Evolutionary conservation across 2,888 invertebrate species (phyloP), one percentile per base, ranked within the genome.

Genomic region (Sinhomidia bicolor): DNA sequence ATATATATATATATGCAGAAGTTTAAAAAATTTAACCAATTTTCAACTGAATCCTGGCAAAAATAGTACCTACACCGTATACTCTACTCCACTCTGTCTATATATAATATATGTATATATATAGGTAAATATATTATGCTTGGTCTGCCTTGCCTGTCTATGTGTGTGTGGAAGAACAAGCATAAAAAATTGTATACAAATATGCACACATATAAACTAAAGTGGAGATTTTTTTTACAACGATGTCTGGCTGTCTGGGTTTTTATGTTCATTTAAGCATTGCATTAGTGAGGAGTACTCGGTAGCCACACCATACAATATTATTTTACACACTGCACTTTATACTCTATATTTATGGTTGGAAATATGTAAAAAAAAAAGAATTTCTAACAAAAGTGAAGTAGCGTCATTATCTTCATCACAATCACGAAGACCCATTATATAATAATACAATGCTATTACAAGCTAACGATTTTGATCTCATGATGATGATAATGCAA

Each of bases 341-440:
- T 36, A n/a, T n/a, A 80, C 60, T 29, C 29, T 76, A 54, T 51
- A 51, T 76, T 51, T 51, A 51, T 51, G 51, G 26, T 54, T 47
- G n/a, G 26, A 54, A 54, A 47, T 29, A 12, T 10, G 36, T 36
- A 7, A 41, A 74, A 41, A 10, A 10, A 20, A 26, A 76, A 41
- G 41, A 41, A 17, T 0, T 47, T 7, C 26, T 29, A 54, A 41
- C 41, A 20, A 60, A 26, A 44, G 60, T 76, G 76, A 74, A 84
- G 71, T 44, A 74, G 83, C 51, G 60, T 74, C 83, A 57, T 54
- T 84, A 74, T 84, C 57, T 54, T 84, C 74, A 84, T 84, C 74
- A 74, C 74, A 84, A 84, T 84, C 83, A 84, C 74, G 71, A 84
- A 76, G 20, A 57, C 14, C 83, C 47, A 84, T 84, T 36, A 71